Base-by-base conservation (phyloP, 2,888 invertebrate genomes). In the Drosophila prostipennis region DNA sequence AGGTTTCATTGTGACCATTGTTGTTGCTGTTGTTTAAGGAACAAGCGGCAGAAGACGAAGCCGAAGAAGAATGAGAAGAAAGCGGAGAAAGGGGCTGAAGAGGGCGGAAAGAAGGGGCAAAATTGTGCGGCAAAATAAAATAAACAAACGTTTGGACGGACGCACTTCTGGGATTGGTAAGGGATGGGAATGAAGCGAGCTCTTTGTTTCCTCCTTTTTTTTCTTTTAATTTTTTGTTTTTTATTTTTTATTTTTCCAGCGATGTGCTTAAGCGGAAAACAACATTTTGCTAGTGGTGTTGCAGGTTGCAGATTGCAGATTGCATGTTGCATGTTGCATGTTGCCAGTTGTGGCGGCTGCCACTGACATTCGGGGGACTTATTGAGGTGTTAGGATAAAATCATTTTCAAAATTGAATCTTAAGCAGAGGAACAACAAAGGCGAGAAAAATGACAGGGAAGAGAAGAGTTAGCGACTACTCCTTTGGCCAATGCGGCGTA, bases 241-340 rank as follows among this genome's bases (percentile, higher is more conserved):
- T 51, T 55, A 11, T 34, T 45, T 34, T 14, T 39, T 51, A 23
- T 37, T 56, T 46, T 37, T 51, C 10, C 19, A 43, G 78, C 87
- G 80, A 84, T 87, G 81, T 84, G 84, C 84, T 87, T 82, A 80
- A 87, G 84, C 82, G 82, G 84, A 82, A 87, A 82, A 87, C 72
- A 78, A 77, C 81, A 63, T 77, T 82, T 82, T 77, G 72, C 65
- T 80, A 63, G 55, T 63, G 51, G 58, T 79, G 49, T 46, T 59
- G 39, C 13, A 51, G 60, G 32, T 29, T 57, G 57, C 53, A 57
- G 36, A 19, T 57, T 57, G 57, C 54, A 55, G 29, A 43, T 37
- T 68, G 70, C 36, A 34, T 55, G 72, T 55, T 54, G 54, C 45
- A 19, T 19, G 19, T 19, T 46, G 46, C 57, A 53, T 46, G 58